Percentiles rank a stretch among this genome's conserved stretches.
phyloP scores from a whole-genome alignment of 1,140 invertebrate species.

The Drosophila pruinosa region DNA sequence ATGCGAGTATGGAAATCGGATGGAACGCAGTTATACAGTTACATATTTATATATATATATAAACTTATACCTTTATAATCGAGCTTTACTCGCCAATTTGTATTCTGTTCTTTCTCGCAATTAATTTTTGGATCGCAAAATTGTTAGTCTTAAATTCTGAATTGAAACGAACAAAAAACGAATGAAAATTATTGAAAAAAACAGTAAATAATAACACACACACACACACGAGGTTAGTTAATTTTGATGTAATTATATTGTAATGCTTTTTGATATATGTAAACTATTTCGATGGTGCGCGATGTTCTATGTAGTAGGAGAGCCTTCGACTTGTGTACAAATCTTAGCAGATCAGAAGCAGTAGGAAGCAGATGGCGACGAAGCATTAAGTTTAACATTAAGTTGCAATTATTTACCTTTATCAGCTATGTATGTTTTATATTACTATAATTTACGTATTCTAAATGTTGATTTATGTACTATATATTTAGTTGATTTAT shows the following conservation, averaged over 20 bases:
- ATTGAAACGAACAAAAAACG: constrained; percentile 47
- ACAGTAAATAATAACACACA: not conserved
- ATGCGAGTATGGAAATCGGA: constrained; percentile 12
- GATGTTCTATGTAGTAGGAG: constrained; percentile 5
- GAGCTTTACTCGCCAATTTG: constrained; percentile 42
- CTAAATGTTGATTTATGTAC: constrained; percentile 51
- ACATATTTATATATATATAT: constrained; percentile 44
- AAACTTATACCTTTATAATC: constrained; percentile 23
- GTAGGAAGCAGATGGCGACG: not conserved
- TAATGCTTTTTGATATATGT: constrained; percentile 5
- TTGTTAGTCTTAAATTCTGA: constrained; percentile 55
- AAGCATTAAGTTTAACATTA: constrained; percentile 44
- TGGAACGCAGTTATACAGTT: constrained; percentile 44
- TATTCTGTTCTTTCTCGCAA: constrained; percentile 34
- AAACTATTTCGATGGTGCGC: constrained; percentile 23
- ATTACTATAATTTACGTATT: constrained; percentile 37
- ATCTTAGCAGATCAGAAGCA: constrained; percentile 9
- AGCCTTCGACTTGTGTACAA: constrained; percentile 36
- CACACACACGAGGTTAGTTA: constrained; percentile 24
- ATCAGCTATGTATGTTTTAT: constrained; percentile 35
- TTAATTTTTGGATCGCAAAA: constrained; percentile 44
- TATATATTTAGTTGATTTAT: constrained; percentile 49
- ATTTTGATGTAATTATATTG: constrained; percentile 32
- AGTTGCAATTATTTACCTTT: constrained; percentile 50
- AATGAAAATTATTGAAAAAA: constrained; percentile 26